Evolutionary conservation across 2,113 vertebrate species (phyloP).

Genomic region (Catharus minimus): DNA sequence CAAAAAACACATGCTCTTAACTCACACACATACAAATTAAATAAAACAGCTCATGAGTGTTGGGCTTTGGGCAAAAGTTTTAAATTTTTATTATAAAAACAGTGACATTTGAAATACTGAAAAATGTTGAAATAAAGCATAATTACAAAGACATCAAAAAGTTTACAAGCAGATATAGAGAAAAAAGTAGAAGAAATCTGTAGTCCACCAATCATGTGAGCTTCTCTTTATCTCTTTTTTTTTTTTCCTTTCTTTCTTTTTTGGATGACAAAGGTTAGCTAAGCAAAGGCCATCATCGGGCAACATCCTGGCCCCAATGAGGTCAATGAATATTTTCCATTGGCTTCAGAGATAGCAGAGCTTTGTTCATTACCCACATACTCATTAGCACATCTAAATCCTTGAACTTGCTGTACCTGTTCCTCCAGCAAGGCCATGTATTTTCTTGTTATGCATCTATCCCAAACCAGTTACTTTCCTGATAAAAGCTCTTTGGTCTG

Average conservation of each 20-base stretch:
- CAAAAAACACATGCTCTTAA: background rate
- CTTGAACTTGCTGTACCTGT: constrained; percentile 37
- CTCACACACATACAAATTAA: background rate
- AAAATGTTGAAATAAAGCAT: constrained; percentile 24
- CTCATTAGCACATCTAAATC: constrained; percentile 15
- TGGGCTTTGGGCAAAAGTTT: background rate
- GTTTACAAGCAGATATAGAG: background rate
- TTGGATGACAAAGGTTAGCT: background rate
- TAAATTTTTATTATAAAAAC: constrained; percentile 28
- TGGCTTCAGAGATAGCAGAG: constrained; percentile 30
- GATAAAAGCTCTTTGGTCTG: background rate
- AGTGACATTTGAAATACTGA: background rate
- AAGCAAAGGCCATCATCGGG: constrained; percentile 8
- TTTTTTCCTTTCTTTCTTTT: background rate
- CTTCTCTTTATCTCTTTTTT: background rate
- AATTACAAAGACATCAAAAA: constrained; percentile 18
- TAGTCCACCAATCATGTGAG: background rate
- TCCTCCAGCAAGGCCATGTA: background rate
- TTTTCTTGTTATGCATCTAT: background rate
- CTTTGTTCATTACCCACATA: constrained; percentile 9
- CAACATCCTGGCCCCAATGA: background rate
- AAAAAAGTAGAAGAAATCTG: constrained; percentile 11
- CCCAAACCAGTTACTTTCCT: background rate
- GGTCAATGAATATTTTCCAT: constrained; percentile 14
- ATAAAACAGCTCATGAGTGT: background rate